Percentiles rank a stretch among this genome's conserved stretches.
These are phyloP conservation scores for Eudorcas thomsonii DNA, from an alignment of 2,113 vertebrate genomes.

Conservation along the genomic window DNA sequence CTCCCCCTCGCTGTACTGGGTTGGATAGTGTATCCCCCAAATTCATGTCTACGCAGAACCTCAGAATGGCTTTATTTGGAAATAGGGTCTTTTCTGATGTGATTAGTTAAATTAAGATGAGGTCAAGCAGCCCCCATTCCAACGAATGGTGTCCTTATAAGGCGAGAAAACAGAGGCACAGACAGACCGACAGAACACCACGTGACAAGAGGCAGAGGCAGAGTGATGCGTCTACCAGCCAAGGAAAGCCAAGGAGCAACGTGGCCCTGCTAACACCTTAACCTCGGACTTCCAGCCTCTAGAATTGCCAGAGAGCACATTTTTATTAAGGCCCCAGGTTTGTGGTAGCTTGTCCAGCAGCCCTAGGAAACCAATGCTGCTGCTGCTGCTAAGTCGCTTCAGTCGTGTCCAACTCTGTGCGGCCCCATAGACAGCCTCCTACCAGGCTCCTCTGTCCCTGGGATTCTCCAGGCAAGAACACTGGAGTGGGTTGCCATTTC, in stretches of 20 bases:
- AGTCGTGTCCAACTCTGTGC: too few species aligned
- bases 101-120: neutral
- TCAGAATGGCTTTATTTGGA: neutral
- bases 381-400: too few species aligned
- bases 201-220: neutral
- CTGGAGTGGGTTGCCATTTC: too few species aligned
- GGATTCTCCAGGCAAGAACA: too few species aligned
- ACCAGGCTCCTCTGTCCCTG: too few species aligned
- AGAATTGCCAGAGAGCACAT: neutral
- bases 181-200: neutral
- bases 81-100: neutral
- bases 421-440: too few species aligned
- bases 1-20: neutral
- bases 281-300: neutral
- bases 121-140: neutral
- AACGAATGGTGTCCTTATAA: neutral
- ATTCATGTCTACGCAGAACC: neutral
- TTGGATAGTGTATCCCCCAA: neutral
- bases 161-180: neutral
- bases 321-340: neutral
- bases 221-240: neutral
- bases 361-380: neutral
- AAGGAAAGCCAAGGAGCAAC: neutral
- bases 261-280: neutral
- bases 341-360: neutral